phyloP scores from a whole-genome alignment of 2,113 vertebrate genomes.

The Cheilinus undulatus region DNA sequence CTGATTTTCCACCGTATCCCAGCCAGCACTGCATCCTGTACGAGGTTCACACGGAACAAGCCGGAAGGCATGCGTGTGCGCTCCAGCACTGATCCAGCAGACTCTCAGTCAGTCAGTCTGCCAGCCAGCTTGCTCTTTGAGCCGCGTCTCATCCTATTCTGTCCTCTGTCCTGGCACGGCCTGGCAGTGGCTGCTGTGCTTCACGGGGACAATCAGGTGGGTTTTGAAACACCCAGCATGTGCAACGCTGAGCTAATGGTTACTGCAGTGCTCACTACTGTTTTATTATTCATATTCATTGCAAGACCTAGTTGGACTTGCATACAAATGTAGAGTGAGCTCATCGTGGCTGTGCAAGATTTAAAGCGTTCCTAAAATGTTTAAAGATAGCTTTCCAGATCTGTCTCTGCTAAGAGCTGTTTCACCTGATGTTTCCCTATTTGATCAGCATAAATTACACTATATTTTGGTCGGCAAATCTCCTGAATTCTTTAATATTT shows the following conservation, averaged over 20 bases:
- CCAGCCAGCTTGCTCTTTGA: conserved; percentile 29
- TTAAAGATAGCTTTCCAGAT: background rate
- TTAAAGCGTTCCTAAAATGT: conserved; percentile 1
- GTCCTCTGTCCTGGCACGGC: conserved; percentile 34
- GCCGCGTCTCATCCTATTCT: conserved; percentile 42
- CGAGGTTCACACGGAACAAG: conserved; percentile 65
- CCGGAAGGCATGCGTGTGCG: conserved; percentile 69
- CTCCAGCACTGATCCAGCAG: conserved; percentile 51
- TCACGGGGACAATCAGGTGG: conserved; percentile 56
- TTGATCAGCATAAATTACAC: background rate
- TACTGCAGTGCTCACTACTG: conserved; percentile 41
- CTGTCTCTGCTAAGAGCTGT: background rate
- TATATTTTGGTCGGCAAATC: background rate
- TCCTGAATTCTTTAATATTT: conserved; percentile 35
- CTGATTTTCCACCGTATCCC: conserved; percentile 73
- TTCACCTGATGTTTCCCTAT: background rate
- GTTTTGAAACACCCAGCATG: conserved; percentile 43
- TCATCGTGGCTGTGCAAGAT: conserved; percentile 16
- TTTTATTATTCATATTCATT: conserved; percentile 69
- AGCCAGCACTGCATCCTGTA: conserved; percentile 75
- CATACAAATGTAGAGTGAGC: conserved; percentile 59
- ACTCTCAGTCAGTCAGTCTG: conserved; percentile 24
- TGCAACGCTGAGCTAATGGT: conserved; percentile 45
- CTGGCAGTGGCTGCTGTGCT: conserved; percentile 39
- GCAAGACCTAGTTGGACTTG: conserved; percentile 38